Conservation (phyloP, 35 echinoderm and acorn worm species). For the Ptychodera flava region DNA sequence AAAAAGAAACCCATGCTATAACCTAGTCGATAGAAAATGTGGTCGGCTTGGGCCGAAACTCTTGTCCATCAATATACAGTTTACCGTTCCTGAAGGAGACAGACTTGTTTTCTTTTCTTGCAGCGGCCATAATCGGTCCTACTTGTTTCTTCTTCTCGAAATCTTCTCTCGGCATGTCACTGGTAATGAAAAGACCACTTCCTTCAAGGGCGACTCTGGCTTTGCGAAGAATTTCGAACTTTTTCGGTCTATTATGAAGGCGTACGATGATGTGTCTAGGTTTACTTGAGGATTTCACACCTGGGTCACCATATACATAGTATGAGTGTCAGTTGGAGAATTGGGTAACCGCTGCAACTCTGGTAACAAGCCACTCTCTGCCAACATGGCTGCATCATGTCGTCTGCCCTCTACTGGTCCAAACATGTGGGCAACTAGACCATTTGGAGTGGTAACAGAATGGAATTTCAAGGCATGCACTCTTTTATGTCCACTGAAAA, state of each 20-base stretch:
- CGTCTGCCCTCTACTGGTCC: constrained; percentile 52
- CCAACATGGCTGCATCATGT: constrained; percentile 28
- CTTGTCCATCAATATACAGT: constrained; percentile 15
- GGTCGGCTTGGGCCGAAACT: not conserved
- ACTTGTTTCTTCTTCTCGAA: constrained; percentile 9
- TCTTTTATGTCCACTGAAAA: constrained; percentile 47
- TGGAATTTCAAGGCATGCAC: constrained; percentile 37
- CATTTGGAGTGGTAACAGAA: constrained; percentile 35
- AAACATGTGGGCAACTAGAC: constrained; percentile 40
- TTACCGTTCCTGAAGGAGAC: constrained; percentile 4
- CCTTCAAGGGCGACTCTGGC: not conserved
- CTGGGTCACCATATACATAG: constrained; percentile 53
- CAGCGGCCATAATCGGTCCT: not conserved
- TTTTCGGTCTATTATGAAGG: not conserved
- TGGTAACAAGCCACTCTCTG: constrained; percentile 18
- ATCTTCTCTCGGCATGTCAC: constrained; percentile 5
- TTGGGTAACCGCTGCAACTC: constrained; percentile 3
- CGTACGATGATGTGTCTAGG: constrained; percentile 6
- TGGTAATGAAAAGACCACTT: not conserved
- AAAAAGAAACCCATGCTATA: too few relatives aligned
- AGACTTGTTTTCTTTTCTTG: constrained; percentile 3
- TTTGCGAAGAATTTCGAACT: not conserved
- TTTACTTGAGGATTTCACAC: not conserved
- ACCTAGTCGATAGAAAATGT: too few relatives aligned
- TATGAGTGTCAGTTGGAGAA: constrained; percentile 14